Conservation (phyloP, 2,797 vertebrate species). For the Enoplosus armatus region DNA sequence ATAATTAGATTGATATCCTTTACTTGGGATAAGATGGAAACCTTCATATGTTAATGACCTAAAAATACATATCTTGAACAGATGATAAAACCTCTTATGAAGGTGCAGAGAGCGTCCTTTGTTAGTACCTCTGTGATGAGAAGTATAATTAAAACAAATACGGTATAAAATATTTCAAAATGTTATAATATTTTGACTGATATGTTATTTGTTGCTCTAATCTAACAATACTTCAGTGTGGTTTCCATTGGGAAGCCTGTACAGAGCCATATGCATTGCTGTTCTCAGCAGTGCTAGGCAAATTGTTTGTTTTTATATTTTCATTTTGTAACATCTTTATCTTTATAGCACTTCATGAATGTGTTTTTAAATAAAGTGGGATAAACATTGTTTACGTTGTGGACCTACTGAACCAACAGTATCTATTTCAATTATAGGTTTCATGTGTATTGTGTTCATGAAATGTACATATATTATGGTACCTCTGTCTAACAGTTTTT, state of each 20-base stretch:
- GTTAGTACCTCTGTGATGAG: not conserved
- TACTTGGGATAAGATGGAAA: not conserved
- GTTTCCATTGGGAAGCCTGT: not conserved
- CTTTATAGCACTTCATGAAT: not conserved
- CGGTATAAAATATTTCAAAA: not conserved
- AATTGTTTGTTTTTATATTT: not conserved
- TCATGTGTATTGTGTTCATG: not conserved
- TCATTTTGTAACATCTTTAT: not conserved
- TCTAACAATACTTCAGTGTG: not conserved
- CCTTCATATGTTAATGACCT: not conserved
- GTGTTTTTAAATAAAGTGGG: not conserved
- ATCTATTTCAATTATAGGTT: not conserved
- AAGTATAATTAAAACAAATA: not conserved
- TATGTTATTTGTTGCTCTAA: not conserved
- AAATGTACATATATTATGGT: not conserved
- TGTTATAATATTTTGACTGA: not conserved
- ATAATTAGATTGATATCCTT: not conserved
- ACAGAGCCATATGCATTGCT: not conserved
- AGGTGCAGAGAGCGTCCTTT: too few species aligned
- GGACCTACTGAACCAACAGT: not conserved
- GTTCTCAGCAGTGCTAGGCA: too few species aligned
- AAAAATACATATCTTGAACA: not conserved
- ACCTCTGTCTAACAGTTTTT: conserved; percentile 83
- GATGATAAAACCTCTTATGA: not conserved
- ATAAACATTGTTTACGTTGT: not conserved